Conservation (phyloP, 2,113 vertebrate species). For the Oxyruncus cristatus region DNA sequence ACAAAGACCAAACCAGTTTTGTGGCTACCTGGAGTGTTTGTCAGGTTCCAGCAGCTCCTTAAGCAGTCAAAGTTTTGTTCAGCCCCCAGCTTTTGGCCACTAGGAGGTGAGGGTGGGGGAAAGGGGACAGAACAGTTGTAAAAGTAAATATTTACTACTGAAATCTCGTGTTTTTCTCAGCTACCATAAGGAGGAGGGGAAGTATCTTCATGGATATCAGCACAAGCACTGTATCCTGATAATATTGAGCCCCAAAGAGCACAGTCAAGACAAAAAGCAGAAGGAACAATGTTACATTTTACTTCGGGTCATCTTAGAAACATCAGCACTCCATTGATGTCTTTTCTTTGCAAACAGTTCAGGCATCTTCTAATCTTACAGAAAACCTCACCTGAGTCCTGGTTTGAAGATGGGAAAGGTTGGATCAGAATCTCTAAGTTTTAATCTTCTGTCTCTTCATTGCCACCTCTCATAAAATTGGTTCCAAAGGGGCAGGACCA, state of each 20-base stretch:
- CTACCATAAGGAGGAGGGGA: neutral
- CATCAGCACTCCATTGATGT: neutral
- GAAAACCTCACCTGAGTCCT: neutral
- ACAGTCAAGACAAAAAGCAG: neutral
- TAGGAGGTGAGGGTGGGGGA: neutral
- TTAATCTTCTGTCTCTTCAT: neutral
- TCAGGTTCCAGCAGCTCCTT: neutral
- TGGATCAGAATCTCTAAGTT: neutral
- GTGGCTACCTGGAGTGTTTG: neutral
- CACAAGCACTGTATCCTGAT: slow-evolving; percentile 53
- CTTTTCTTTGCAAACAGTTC: neutral
- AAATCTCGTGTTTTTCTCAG: slow-evolving; percentile 5
- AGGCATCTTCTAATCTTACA: neutral
- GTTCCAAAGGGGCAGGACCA: neutral
- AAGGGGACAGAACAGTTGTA: neutral
- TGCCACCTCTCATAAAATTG: neutral
- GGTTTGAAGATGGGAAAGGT: neutral
- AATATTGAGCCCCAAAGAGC: slow-evolving; percentile 42
- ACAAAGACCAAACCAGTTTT: neutral
- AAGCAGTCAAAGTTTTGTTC: neutral
- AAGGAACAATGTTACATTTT: neutral
- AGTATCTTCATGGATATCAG: slow-evolving; percentile 33
- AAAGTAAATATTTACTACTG: slow-evolving; percentile 11
- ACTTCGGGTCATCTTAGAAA: neutral
- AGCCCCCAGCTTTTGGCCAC: neutral